phyloP scores from a whole-genome alignment of 2,113 vertebrate genomes.

The Rhinoderma darwinii region DNA sequence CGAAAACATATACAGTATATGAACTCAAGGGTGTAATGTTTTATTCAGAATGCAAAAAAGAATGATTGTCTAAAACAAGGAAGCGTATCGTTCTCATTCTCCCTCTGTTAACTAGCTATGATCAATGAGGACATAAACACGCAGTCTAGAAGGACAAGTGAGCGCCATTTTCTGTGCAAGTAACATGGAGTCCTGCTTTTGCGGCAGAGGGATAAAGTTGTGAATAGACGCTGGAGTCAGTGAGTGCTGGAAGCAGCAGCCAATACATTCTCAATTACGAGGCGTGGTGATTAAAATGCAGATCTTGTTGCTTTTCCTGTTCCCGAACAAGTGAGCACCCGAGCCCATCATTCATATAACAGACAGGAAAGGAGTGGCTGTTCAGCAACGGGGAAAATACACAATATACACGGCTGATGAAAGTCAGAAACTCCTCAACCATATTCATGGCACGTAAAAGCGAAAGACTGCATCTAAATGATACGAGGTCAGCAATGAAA shows the following conservation, averaged over 20 bases:
- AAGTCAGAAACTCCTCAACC: neutral
- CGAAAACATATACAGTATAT: neutral
- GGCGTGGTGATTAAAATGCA: conserved; percentile 29
- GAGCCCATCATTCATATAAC: conserved; percentile 24
- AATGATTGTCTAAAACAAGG: neutral
- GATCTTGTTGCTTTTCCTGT: conserved; percentile 46
- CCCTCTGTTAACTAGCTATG: neutral
- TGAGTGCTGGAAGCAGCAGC: neutral
- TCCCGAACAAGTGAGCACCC: conserved; percentile 6
- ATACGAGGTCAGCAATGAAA: neutral
- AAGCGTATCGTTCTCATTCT: neutral
- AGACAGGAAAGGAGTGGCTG: conserved; percentile 52
- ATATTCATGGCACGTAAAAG: neutral
- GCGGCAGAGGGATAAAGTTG: neutral
- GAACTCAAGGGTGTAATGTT: neutral
- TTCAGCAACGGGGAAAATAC: neutral
- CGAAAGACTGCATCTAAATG: neutral
- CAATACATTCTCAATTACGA: neutral
- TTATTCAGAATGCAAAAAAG: neutral
- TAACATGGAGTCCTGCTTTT: neutral
- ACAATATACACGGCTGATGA: neutral
- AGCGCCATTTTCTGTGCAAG: neutral
- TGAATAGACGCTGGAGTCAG: neutral
- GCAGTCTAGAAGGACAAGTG: neutral
- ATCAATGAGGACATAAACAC: conserved; percentile 12